Base-by-base conservation (phyloP, 2,888 invertebrate genomes). In the Diadegma fenestrale region DNA sequence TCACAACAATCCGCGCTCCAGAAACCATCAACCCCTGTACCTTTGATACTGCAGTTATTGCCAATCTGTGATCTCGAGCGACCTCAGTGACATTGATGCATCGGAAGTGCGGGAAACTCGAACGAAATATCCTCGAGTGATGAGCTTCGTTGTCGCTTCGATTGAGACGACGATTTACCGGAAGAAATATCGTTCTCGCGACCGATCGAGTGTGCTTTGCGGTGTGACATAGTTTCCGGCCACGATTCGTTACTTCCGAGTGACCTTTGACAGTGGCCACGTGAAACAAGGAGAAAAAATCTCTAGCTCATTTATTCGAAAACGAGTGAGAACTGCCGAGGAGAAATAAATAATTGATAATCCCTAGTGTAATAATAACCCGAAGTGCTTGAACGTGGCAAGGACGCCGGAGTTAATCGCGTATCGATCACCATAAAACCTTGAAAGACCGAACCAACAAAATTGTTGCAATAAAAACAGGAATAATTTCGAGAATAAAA, bases 351-450 rank as follows among this genome's bases (percentile, higher is more conserved):
- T 58, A 75, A 75, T 75, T 68, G 75, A 81, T 58, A 22, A 75
- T 22, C 30, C 26, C 17, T 37, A 1, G 71, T 72, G 80, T 72
- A 51, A 72, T 80, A 80, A 80, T 76, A 69, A 75, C 54, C 81
- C 30, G 76, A 76, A 76, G 81, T 76, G 81, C 76, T 58, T 26
- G 26, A 68, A 19, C 76, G n/a, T n/a, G 75, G 30, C 33, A 76
- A 66, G 45, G 66, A 58, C 33, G 19, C 61, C n/a, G 41, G 22
- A 51, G 14, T 33, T 45, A 61, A 81, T 81, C 81, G 48, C 81
- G 73, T 81, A 76, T 76, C 75, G 73, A 81, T 81, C 80, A 71
- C 68, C 68, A 75, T 45, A 61, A 58, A 37, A 51, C 63, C 79
- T 58, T 63, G 66, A 43, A 43, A 71, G 54, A 71, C 63, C 12